phyloP scores from a whole-genome alignment of 2,888 invertebrate species.

The Erpobdella octoculata region DNA sequence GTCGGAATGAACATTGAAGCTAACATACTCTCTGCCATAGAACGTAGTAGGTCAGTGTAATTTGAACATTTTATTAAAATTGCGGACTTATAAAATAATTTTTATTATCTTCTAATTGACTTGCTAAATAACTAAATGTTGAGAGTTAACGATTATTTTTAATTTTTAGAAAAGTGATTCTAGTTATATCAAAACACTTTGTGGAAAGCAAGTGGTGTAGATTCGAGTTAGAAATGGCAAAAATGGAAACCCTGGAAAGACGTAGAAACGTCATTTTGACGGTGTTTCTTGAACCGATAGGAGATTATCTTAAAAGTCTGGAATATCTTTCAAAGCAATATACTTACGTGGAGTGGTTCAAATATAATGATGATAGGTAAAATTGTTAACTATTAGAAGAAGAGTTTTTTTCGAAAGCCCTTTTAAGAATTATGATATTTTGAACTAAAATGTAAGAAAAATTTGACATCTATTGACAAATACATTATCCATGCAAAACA shows the following conservation, averaged over 20 bases:
- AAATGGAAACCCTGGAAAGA: slow-evolving; percentile 18
- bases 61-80: not conserved
- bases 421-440: too few relatives aligned
- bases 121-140: too few relatives aligned
- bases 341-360: slow-evolving; percentile 13
- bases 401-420: too few relatives aligned
- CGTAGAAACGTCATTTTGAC: slow-evolving; percentile 20
- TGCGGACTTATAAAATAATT: not conserved
- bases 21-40: slow-evolving; percentile 18
- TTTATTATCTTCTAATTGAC: not conserved
- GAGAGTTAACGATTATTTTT: not conserved
- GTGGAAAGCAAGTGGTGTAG: slow-evolving; percentile 23
- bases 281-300: slow-evolving; percentile 18
- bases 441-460: too few relatives aligned
- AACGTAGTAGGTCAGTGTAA: slow-evolving; percentile 11
- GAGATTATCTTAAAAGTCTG: not conserved
- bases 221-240: slow-evolving; percentile 22
- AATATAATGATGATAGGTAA: not conserved
- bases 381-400: too few relatives aligned
- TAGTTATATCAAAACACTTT: slow-evolving; percentile 18
- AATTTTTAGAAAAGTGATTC: slow-evolving; percentile 10
- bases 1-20: slow-evolving; percentile 16
- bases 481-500: too few relatives aligned
- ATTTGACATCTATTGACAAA: too few relatives aligned
- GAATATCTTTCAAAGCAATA: not conserved